Evolutionary conservation across 2,113 vertebrate species (phyloP).

Genomic region (Petrocephalus microphthalmus): DNA sequence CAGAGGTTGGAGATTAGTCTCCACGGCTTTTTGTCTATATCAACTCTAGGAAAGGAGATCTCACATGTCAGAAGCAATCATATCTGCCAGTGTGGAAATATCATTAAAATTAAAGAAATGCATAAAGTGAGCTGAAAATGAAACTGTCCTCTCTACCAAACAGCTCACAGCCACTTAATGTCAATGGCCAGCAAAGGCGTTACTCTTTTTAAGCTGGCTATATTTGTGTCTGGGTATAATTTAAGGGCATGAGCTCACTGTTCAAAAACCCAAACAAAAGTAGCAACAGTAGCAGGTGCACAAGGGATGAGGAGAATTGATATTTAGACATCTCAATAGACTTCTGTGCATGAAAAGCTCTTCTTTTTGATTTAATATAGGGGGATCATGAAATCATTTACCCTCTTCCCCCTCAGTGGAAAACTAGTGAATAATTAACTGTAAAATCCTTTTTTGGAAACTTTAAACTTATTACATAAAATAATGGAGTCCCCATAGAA

Average conservation of each 20-base stretch:
- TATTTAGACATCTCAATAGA: too few relatives aligned
- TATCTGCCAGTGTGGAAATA: background rate
- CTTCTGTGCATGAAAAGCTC: too few relatives aligned
- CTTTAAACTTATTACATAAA: background rate
- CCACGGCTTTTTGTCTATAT: background rate
- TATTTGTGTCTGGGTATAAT: background rate
- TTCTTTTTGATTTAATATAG: background rate
- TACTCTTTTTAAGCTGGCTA: background rate
- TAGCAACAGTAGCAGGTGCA: too few relatives aligned
- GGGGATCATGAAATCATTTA: background rate
- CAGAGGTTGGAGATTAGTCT: conserved; percentile 12
- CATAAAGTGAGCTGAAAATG: background rate
- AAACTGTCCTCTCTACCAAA: background rate
- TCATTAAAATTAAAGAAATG: background rate
- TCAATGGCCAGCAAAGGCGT: background rate
- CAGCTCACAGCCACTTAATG: background rate
- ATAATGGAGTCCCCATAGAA: background rate
- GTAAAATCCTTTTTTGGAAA: background rate
- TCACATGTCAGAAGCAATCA: background rate
- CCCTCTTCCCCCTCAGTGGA: background rate
- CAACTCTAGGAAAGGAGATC: background rate
- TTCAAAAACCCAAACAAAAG: background rate
- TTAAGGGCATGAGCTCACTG: background rate
- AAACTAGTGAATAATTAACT: background rate
- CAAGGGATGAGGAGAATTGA: too few relatives aligned